These are phyloP conservation scores for Sepiola atlantica DNA, from an alignment of 2,888 invertebrate genomes.

Conservation along the genomic window DNA sequence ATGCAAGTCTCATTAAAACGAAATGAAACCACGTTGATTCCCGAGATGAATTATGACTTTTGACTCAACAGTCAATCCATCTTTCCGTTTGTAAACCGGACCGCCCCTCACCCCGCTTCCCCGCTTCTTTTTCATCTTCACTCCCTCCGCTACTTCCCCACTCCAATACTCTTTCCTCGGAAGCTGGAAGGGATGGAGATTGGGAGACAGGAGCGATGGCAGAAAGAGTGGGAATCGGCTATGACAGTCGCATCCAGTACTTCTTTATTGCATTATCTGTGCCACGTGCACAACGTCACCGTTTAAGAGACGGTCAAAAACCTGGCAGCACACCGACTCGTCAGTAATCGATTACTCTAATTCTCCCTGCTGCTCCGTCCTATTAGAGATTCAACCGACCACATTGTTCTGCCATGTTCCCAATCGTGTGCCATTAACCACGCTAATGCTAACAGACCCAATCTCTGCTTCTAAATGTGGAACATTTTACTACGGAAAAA, in stretches of 20 bases:
- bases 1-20: slow-evolving; percentile 32
- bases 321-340: not conserved
- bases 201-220: not conserved
- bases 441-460: not conserved
- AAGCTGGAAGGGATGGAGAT: not conserved
- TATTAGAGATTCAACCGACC: not conserved
- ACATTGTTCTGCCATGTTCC: not conserved
- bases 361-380: not conserved
- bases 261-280: not conserved
- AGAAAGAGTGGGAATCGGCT: not conserved
- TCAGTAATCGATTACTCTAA: not conserved
- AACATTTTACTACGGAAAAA: slow-evolving; percentile 49
- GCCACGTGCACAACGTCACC: not conserved
- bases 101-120: not conserved
- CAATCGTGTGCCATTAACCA: not conserved
- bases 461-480: no score
- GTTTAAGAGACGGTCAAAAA: not conserved
- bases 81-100: not conserved
- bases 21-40: slow-evolving; percentile 8
- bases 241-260: not conserved
- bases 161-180: not conserved
- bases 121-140: not conserved
- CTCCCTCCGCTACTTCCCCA: not conserved
- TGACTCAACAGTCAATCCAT: not conserved
- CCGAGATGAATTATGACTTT: slow-evolving; percentile 11